Base-by-base conservation (phyloP, 2,113 vertebrate species). In the Naja naja region DNA sequence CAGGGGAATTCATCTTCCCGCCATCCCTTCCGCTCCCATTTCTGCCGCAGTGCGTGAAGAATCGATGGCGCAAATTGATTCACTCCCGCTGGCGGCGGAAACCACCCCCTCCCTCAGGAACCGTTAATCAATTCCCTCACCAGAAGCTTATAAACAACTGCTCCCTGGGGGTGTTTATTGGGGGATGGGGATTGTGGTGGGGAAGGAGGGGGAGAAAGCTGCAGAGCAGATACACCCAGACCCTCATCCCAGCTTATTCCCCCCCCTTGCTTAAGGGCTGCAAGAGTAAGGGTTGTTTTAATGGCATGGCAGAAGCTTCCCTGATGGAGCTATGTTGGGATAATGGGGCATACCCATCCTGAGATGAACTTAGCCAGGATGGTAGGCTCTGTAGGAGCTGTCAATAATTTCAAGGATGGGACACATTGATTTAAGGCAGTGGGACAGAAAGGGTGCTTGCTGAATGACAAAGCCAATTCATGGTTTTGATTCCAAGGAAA, bases 21-120 rank as follows among this genome's bases (percentile, higher is more conserved):
- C 56, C 47, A 89, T 93, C 90, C 90, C 94, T 87, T 92, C 95
- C 64, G 85, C 92, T 39, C 87, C 94, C n/a, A 0, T 90, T 94
- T 95, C 92, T 96, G 95, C 96, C 89, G 96, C 96, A 94, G 96
- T 94, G 96, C 95, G 94, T 97, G 97, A 97, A 97, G 97, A 97
- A 98, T 97, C 96, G 91, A 97, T 98, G 94, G 96, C 81, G 94
- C 96, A 97, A 96, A 96, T 93, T 95, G 96, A 94, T 94, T 87
- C 90, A 27, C 92, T 89, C 20, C 18, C 16, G 64, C 86, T 90
- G 95, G 93, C 94, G 95, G 91, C 23, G 22, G 93, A 86, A 74
- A 74, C 92, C 92, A 89, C 89, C 92, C 56, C 88, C 60, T 90
- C 92, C 95, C 54, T 22, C 90, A 0, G 74, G 93, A 88, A 95